These are phyloP conservation scores for Pelvicachromis taeniatus DNA, from an alignment of 2,113 vertebrate species.

Conservation along the genomic window DNA sequence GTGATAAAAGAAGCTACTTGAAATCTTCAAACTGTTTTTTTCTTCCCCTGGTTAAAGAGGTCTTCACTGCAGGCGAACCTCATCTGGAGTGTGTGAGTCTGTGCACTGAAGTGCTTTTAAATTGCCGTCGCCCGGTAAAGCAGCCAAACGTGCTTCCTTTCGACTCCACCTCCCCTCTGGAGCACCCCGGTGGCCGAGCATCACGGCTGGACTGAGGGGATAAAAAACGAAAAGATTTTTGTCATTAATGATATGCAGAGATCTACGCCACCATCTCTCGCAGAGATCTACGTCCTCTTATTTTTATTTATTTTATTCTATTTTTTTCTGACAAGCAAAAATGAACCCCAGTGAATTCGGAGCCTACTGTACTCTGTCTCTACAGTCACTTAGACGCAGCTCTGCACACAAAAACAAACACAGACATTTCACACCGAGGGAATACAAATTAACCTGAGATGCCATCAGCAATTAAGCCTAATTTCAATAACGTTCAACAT, in stretches of 20 bases:
- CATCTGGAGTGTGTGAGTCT: slow-evolving; percentile 41
- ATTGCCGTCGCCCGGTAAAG: slow-evolving; percentile 37
- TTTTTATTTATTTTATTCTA: not conserved
- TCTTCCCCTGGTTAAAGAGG: slow-evolving; percentile 24
- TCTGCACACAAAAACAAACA: slow-evolving; percentile 56
- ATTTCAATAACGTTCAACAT: slow-evolving; percentile 80
- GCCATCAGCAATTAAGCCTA: slow-evolving; percentile 79
- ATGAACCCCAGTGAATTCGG: not conserved
- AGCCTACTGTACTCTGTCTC: slow-evolving; percentile 17
- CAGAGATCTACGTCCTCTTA: not conserved
- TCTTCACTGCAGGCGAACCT: slow-evolving; percentile 38
- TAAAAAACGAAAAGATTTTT: slow-evolving; percentile 2
- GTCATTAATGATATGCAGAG: slow-evolving; percentile 15
- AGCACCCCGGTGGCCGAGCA: slow-evolving; percentile 17
- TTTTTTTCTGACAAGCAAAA: not conserved
- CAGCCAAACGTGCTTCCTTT: slow-evolving; percentile 27
- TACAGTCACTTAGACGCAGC: slow-evolving; percentile 38
- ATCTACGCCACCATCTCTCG: not conserved
- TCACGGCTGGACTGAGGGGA: slow-evolving; percentile 32
- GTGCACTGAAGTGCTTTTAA: slow-evolving; percentile 61
- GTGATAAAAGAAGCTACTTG: slow-evolving; percentile 38
- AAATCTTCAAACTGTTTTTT: slow-evolving; percentile 23
- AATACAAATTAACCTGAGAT: slow-evolving; percentile 79
- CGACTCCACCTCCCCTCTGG: slow-evolving; percentile 14
- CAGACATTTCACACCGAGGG: slow-evolving; percentile 66